Conservation (phyloP, 2,113 vertebrate species). For the Forbesichthys agassizii region DNA sequence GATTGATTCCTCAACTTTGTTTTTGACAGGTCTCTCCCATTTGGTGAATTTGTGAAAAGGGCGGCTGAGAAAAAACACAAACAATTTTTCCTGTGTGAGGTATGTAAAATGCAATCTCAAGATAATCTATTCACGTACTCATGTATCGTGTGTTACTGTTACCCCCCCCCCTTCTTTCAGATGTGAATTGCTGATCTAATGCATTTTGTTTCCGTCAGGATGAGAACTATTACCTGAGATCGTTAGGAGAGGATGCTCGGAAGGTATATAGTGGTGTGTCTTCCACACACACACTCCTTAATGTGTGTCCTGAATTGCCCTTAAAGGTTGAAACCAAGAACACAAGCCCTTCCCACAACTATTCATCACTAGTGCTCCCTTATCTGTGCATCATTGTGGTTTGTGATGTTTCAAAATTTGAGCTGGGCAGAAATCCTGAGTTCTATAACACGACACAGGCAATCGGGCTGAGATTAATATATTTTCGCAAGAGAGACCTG, state of each 20-base stretch:
- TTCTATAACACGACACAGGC: too few relatives aligned
- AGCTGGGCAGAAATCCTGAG: too few relatives aligned
- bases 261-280: slow-evolving; percentile 76
- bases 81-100: slow-evolving; percentile 90
- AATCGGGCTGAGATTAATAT: too few relatives aligned
- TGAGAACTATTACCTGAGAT: slow-evolving; percentile 95
- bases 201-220: slow-evolving; percentile 71
- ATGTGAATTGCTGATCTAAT: slow-evolving; percentile 4
- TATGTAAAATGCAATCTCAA: slow-evolving; percentile 49
- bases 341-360: too few relatives aligned
- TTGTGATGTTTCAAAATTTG: too few relatives aligned
- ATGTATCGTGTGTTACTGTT: too few relatives aligned
- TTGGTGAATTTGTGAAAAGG: slow-evolving; percentile 86
- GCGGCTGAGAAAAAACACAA: slow-evolving; percentile 87
- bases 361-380: too few relatives aligned
- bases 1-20: neutral
- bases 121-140: neutral
- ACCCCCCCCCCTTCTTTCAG: too few relatives aligned
- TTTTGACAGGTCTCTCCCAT: slow-evolving; percentile 87
- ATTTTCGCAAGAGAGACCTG: too few relatives aligned
- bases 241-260: slow-evolving; percentile 89
- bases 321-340: too few relatives aligned
- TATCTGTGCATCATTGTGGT: too few relatives aligned
- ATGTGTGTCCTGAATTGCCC: too few relatives aligned
- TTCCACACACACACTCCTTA: neutral